phyloP scores from a whole-genome alignment of 2,797 vertebrate species.

The Agapornis canus region DNA sequence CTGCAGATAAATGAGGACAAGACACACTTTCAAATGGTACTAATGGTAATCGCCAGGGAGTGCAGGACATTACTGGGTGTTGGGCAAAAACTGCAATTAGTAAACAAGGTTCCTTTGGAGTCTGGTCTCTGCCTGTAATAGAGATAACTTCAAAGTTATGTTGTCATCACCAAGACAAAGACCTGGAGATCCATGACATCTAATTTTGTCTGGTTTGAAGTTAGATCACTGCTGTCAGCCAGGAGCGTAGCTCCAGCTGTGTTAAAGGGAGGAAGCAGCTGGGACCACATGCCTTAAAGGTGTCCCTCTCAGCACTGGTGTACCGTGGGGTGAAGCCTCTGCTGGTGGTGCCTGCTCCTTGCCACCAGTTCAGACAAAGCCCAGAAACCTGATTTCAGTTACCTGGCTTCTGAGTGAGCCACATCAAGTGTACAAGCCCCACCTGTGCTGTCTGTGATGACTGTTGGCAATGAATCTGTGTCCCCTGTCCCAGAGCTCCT shows the following conservation, averaged over 20 bases:
- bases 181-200: not conserved
- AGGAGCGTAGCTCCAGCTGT: not conserved
- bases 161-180: not conserved
- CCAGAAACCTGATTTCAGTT: not conserved
- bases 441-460: not conserved
- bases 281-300: rapidly evolving
- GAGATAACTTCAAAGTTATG: not conserved
- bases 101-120: not conserved
- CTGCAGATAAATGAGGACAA: not conserved
- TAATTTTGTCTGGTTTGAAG: not conserved
- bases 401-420: not conserved
- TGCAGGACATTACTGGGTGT: not conserved
- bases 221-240: not conserved
- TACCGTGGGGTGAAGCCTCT: not conserved
- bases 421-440: not conserved
- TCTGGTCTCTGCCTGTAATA: not conserved
- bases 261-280: not conserved
- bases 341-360: not conserved
- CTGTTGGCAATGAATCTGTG: not conserved
- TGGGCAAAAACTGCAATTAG: not conserved
- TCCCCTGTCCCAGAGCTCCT: not conserved
- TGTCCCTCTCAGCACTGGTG: not conserved
- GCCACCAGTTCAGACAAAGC: not conserved
- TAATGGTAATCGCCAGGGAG: not conserved
- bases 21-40: not conserved